Evolutionary conservation across 2,113 vertebrate species (phyloP).

Genomic region (Cynopterus brachyotis): DNA sequence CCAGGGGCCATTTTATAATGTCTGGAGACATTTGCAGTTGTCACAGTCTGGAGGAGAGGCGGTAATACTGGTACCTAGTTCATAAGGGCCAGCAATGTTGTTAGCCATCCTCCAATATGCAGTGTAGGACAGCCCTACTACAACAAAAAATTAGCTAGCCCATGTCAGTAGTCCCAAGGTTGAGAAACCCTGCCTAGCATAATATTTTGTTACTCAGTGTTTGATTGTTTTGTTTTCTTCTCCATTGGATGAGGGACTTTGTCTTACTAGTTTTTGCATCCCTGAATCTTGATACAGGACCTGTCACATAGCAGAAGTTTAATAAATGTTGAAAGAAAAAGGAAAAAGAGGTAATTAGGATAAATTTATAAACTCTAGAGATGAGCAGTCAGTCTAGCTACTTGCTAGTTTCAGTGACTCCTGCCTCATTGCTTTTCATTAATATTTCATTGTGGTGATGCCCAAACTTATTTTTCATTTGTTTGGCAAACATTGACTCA

Average conservation of each 20-base stretch:
- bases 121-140: neutral
- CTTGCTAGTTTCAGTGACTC: constrained; percentile 4
- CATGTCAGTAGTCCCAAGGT: neutral
- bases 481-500: neutral
- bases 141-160: neutral
- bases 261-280: constrained; percentile 24
- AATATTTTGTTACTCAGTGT: neutral
- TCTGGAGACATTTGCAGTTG: neutral
- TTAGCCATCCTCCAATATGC: neutral
- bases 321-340: constrained; percentile 26
- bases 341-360: neutral
- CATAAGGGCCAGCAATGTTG: neutral
- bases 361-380: neutral
- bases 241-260: neutral
- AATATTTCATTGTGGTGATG: neutral
- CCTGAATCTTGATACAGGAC: neutral
- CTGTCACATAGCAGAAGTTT: neutral
- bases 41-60: neutral
- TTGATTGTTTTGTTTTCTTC: neutral
- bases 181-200: neutral
- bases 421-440: neutral
- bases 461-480: neutral
- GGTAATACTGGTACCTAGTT: neutral
- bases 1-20: neutral
- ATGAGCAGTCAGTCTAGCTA: neutral